These are phyloP conservation scores for Chelonoidis abingdonii DNA, from an alignment of 2,113 vertebrate species.

Conservation along the genomic window DNA sequence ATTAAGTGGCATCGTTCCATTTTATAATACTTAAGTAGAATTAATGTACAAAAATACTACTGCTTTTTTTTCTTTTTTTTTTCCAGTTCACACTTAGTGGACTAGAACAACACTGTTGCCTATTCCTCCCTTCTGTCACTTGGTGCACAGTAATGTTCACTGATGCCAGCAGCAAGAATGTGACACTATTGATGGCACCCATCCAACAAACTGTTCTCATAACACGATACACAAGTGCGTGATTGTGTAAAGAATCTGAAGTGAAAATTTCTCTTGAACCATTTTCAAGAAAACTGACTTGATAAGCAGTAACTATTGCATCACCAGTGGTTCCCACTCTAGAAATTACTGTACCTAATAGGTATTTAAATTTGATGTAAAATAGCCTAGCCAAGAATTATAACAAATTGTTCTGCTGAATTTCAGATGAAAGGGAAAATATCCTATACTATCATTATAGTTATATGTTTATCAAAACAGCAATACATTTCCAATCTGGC, in stretches of 20 bases:
- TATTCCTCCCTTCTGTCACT: neutral
- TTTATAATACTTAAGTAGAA: neutral
- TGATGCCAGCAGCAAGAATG: slow-evolving; percentile 14
- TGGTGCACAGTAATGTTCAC: neutral
- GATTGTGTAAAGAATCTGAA: neutral
- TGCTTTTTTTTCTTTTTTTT: neutral
- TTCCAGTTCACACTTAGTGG: neutral
- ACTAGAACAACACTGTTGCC: neutral
- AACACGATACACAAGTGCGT: neutral
- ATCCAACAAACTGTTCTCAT: neutral
- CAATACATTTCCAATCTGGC: neutral
- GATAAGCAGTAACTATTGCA: neutral
- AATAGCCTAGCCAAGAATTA: neutral
- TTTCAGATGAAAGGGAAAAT: neutral
- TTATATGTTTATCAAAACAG: neutral
- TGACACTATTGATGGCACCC: neutral
- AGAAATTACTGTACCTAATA: neutral
- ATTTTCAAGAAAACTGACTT: neutral
- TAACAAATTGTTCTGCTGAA: neutral
- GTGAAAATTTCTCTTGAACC: neutral
- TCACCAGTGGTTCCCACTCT: neutral
- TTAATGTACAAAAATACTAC: neutral
- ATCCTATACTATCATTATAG: neutral
- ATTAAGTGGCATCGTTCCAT: slow-evolving; percentile 7
- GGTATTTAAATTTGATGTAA: neutral